Evolutionary conservation across 2,797 vertebrate genomes (phyloP).

Genomic region (Myripristis murdjan): DNA sequence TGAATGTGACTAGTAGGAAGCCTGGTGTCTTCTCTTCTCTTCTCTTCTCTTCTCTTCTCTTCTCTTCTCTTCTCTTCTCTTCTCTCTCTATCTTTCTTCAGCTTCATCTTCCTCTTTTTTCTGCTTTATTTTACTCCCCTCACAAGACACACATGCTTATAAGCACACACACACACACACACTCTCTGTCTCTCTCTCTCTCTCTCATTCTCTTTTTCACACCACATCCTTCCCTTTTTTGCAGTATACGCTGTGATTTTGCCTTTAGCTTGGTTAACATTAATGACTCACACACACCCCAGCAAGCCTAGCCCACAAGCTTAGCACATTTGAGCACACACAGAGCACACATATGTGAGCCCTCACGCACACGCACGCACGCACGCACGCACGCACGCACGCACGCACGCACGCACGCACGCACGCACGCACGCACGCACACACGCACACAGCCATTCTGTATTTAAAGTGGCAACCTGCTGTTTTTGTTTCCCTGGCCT

Average conservation of each 20-base stretch:
- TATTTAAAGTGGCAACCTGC: slow-evolving; percentile 70
- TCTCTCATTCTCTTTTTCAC: slow-evolving; percentile 12
- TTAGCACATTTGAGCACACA: slow-evolving; percentile 32
- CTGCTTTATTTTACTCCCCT: neutral
- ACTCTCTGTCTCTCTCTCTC: neutral
- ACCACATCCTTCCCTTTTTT: neutral
- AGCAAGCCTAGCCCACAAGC: slow-evolving; percentile 35
- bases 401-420: slow-evolving; percentile 6
- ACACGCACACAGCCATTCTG: slow-evolving; percentile 38
- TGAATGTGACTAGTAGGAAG: slow-evolving; percentile 42
- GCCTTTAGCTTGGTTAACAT: slow-evolving; percentile 19
- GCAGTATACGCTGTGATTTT: slow-evolving; percentile 12
- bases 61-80: too few species aligned
- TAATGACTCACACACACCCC: slow-evolving; percentile 42
- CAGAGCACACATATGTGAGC: neutral
- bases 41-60: slow-evolving; percentile 4
- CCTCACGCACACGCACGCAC: neutral
- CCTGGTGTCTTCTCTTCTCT: slow-evolving; percentile 23
- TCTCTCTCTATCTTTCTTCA: too few species aligned
- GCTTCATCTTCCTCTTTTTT: slow-evolving; percentile 1
- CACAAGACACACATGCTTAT: neutral
- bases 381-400: neutral
- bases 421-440: slow-evolving; percentile 31
- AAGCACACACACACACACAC: neutral
- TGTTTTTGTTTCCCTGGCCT: slow-evolving; percentile 54